Conservation (phyloP, 2,888 invertebrate genomes). For the Vanessa cardui region DNA sequence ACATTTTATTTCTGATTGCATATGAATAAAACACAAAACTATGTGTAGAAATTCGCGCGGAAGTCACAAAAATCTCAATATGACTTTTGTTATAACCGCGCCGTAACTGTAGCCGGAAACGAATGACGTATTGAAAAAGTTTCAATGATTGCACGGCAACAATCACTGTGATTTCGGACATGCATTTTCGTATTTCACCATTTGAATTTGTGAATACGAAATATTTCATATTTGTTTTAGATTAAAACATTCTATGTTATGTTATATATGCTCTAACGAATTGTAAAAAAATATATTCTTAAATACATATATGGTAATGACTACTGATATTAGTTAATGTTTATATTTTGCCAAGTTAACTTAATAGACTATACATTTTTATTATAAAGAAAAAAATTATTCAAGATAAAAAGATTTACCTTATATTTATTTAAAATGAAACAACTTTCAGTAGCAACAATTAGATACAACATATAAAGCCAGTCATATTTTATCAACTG, state of each 20-base stretch:
- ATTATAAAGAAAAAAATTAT: too few relatives aligned
- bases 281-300: too few relatives aligned
- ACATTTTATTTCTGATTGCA: background rate
- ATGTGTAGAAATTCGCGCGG: background rate
- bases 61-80: conserved; percentile 11
- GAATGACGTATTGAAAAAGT: conserved; percentile 58
- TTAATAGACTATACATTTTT: too few relatives aligned
- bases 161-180: conserved; percentile 51
- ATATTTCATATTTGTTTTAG: background rate
- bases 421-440: too few relatives aligned
- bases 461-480: too few relatives aligned
- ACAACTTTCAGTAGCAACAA: too few relatives aligned
- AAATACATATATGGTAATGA: too few relatives aligned
- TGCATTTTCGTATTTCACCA: conserved; percentile 36
- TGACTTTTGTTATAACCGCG: conserved; percentile 13
- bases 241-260: background rate
- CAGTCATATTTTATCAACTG: too few relatives aligned
- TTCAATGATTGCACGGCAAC: conserved; percentile 55
- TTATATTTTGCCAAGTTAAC: too few relatives aligned
- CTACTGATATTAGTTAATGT: too few relatives aligned
- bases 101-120: conserved; percentile 41
- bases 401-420: too few relatives aligned
- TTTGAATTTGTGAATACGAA: background rate
- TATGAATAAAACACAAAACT: background rate
- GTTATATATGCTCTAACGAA: too few relatives aligned